Conservation (phyloP, 2,797 vertebrate genomes). For the Meriones psammophilus region DNA sequence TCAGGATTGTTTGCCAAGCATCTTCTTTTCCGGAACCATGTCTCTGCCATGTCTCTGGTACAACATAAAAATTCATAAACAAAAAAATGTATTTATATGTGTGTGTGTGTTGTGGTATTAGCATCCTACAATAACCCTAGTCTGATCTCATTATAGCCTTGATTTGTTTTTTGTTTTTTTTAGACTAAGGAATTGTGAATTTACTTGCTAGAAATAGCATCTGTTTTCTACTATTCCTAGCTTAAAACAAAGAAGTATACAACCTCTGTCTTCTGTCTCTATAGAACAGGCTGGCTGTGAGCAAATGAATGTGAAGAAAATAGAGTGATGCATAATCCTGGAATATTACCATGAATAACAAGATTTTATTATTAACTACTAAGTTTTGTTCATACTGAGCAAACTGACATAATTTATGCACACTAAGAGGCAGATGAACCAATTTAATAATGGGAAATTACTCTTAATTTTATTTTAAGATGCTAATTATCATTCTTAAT, state of each 20-base stretch:
- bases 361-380: not conserved
- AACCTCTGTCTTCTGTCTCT: not conserved
- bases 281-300: not conserved
- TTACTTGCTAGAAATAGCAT: not conserved
- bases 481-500: not conserved
- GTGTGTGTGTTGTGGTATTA: not conserved
- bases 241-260: not conserved
- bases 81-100: not conserved
- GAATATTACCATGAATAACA: not conserved
- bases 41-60: not conserved
- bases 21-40: not conserved
- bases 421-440: not conserved
- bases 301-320: not conserved
- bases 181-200: not conserved
- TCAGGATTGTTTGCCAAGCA: not conserved
- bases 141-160: not conserved
- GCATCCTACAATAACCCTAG: not conserved
- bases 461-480: conserved; percentile 33
- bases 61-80: not conserved
- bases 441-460: conserved; percentile 11
- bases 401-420: not conserved
- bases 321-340: not conserved
- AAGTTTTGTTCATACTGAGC: not conserved
- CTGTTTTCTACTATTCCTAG: not conserved
- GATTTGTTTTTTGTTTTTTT: not conserved